These are phyloP conservation scores for Suricata suricatta DNA, from an alignment of 2,113 vertebrate genomes.

Conservation along the genomic window DNA sequence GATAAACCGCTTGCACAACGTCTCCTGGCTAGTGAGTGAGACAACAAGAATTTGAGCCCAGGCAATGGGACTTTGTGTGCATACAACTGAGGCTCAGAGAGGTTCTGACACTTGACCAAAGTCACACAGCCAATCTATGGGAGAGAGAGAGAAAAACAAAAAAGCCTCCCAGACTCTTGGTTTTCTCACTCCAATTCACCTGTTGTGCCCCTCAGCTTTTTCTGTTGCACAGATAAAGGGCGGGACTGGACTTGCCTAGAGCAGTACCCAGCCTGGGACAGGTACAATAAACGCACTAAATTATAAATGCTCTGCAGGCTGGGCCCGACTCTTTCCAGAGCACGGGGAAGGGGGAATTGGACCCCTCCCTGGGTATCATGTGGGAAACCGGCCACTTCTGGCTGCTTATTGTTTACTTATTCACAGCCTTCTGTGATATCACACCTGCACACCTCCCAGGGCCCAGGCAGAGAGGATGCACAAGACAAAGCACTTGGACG, in stretches of 20 bases:
- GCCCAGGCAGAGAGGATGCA: not conserved
- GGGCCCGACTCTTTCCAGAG: not conserved
- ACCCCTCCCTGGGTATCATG: conserved; percentile 55
- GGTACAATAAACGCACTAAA: conserved; percentile 54
- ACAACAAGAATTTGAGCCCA: not conserved
- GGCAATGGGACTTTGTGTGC: not conserved
- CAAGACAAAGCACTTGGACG: not conserved
- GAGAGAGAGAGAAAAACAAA: not conserved
- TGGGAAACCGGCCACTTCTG: conserved; percentile 51
- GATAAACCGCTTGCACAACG: not conserved
- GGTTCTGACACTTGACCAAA: not conserved
- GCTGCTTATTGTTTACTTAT: conserved; percentile 61
- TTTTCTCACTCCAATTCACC: not conserved
- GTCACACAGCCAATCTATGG: not conserved
- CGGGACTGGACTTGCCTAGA: not conserved
- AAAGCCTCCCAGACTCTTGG: not conserved
- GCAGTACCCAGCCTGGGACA: not conserved
- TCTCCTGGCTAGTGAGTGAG: not conserved
- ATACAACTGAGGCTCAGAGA: not conserved
- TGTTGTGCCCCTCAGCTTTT: not conserved
- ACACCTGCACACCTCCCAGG: not conserved
- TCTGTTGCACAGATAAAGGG: not conserved
- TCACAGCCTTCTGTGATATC: conserved; percentile 33
- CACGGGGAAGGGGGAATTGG: not conserved
- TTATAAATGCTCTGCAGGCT: conserved; percentile 62